Evolutionary conservation across 2,888 invertebrate genomes (phyloP).

Genomic region (Stenodera caucasica): DNA sequence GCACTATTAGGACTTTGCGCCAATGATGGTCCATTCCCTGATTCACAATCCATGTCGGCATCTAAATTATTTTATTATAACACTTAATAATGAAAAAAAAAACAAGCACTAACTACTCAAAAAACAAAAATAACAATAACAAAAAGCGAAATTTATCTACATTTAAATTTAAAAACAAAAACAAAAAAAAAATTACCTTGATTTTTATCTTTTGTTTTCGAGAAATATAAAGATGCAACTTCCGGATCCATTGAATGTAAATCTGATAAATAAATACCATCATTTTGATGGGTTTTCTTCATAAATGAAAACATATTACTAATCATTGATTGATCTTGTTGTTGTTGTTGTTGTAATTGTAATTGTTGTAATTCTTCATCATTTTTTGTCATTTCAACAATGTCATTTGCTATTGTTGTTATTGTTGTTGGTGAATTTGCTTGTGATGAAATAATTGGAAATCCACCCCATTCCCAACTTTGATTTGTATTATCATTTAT

Average conservation of each 20-base stretch:
- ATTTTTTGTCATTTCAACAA: neutral
- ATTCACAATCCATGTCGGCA: constrained; percentile 88
- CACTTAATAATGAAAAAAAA: constrained; percentile 41
- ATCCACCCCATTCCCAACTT: constrained; percentile 90
- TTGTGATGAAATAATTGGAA: constrained; percentile 60
- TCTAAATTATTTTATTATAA: constrained; percentile 54
- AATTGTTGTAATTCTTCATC: neutral
- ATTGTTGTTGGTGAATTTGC: constrained; percentile 34
- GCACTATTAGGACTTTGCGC: constrained; percentile 92
- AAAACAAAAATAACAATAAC: constrained; percentile 29
- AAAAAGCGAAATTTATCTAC: constrained; percentile 7
- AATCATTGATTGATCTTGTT: constrained; percentile 67
- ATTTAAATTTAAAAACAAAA: constrained; percentile 8
- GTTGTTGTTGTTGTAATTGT: neutral
- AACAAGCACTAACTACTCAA: constrained; percentile 7
- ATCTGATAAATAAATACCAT: constrained; percentile 76
- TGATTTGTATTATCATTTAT: constrained; percentile 50
- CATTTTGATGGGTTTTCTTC: constrained; percentile 63
- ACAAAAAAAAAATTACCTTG: constrained; percentile 33
- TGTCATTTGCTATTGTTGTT: neutral
- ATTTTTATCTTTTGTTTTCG: constrained; percentile 52
- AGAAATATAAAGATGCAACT: constrained; percentile 84
- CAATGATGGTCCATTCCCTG: constrained; percentile 93
- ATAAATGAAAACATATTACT: constrained; percentile 94
- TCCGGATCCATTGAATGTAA: constrained; percentile 92